Conservation (phyloP, 1,140 invertebrate genomes). For the Ceratina calcarata region DNA sequence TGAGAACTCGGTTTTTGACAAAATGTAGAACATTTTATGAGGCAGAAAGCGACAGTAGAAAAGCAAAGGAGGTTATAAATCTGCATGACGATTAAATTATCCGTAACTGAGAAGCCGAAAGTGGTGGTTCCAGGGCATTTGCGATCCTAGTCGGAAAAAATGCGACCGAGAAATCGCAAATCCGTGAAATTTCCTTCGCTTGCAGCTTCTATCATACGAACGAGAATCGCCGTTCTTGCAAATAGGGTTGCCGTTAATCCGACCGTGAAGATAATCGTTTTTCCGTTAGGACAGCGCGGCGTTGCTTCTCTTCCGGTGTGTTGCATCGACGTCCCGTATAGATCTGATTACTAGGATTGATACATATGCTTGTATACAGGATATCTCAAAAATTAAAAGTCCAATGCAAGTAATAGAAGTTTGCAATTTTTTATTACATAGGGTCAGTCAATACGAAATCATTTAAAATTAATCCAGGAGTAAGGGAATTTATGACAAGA, state of each 20-base stretch:
- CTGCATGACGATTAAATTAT: neutral
- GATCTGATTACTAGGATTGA: slow-evolving; percentile 27
- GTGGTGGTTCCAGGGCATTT: neutral
- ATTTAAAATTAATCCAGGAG: too few relatives aligned
- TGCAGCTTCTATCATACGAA: slow-evolving; percentile 39
- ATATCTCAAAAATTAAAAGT: neutral
- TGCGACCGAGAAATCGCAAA: slow-evolving; percentile 32
- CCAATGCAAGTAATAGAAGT: too few relatives aligned
- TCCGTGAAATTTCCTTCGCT: slow-evolving; percentile 51
- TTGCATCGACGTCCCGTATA: slow-evolving; percentile 31
- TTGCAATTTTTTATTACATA: too few relatives aligned
- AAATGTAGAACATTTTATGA: too few relatives aligned
- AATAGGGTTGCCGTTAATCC: slow-evolving; percentile 55
- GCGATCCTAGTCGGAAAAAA: neutral
- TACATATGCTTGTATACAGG: too few relatives aligned
- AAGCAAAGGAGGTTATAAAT: neutral
- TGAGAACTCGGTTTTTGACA: too few relatives aligned
- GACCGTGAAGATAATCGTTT: slow-evolving; percentile 65
- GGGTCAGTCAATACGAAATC: too few relatives aligned
- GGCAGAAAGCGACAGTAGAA: too few relatives aligned
- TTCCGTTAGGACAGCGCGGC: slow-evolving; percentile 58
- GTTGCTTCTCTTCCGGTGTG: slow-evolving; percentile 44
- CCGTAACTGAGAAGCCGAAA: neutral
- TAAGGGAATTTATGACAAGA: too few relatives aligned
- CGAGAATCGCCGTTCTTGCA: slow-evolving; percentile 49